Evolutionary conservation across 1,140 invertebrate species (phyloP).

Genomic region (Calephelis nemesis): DNA sequence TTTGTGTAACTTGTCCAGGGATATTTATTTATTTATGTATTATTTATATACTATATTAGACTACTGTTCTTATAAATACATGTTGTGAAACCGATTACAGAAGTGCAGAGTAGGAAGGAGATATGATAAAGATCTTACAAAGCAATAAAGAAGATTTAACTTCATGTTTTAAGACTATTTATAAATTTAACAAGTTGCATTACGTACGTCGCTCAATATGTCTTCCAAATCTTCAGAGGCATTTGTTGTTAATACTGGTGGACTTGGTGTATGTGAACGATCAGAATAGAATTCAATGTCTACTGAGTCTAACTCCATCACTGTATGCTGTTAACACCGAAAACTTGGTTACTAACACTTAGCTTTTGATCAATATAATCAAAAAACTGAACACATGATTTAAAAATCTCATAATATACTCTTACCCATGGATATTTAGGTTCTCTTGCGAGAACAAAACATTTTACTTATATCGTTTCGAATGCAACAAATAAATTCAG

Average conservation of each 20-base stretch:
- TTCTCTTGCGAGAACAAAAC: slow-evolving; percentile 74
- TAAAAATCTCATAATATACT: slow-evolving; percentile 26
- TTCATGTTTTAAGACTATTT: no score
- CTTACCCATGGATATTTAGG: slow-evolving; percentile 73
- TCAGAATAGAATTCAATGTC: slow-evolving; percentile 60
- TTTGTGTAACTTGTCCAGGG: no score
- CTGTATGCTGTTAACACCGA: slow-evolving; percentile 64
- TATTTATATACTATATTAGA: no score
- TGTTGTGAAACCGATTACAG: no score
- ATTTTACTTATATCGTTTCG: slow-evolving; percentile 31
- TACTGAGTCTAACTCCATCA: slow-evolving; percentile 73
- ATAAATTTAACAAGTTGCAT: slow-evolving; percentile 4
- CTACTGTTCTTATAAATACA: no score
- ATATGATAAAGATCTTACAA: no score
- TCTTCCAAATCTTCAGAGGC: slow-evolving; percentile 70
- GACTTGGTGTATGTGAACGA: slow-evolving; percentile 57
- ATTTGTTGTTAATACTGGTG: slow-evolving; percentile 61
- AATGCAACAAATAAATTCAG: slow-evolving; percentile 40
- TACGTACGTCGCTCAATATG: slow-evolving; percentile 75
- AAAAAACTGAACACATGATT: slow-evolving; percentile 12
- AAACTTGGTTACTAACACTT: slow-evolving; percentile 45
- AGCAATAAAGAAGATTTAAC: no score
- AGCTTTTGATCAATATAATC: slow-evolving; percentile 37
- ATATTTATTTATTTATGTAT: no score
- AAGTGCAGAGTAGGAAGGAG: no score